Evolutionary conservation across 2,888 invertebrate species (phyloP).

Genomic region (Archaeoteleia sp.): DNA sequence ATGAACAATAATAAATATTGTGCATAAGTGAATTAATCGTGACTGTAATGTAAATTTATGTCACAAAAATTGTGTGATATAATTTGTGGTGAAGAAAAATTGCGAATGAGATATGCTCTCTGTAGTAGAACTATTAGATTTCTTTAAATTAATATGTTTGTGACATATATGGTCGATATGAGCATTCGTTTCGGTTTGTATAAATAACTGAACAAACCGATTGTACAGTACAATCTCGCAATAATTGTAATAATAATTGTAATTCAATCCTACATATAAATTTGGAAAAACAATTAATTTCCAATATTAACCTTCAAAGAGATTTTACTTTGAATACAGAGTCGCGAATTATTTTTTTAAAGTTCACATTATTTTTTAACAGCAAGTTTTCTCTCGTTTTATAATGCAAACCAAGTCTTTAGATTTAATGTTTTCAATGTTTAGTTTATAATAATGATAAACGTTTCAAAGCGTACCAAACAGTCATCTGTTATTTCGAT

Average conservation of each 20-base stretch:
- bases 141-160: not conserved
- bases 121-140: not conserved
- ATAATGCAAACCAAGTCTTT: too few species aligned
- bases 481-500: not conserved
- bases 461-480: not conserved
- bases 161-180: too few species aligned
- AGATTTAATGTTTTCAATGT: not conserved
- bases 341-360: not conserved
- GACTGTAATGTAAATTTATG: conserved; percentile 3
- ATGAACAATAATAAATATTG: not conserved
- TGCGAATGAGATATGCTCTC: not conserved
- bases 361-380: not conserved
- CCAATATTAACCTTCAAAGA: not conserved
- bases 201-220: too few species aligned
- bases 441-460: not conserved
- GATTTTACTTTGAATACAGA: not conserved
- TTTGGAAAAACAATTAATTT: not conserved
- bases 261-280: not conserved
- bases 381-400: too few species aligned
- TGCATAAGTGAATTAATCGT: conserved; percentile 4
- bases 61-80: conserved; percentile 1
- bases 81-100: not conserved
- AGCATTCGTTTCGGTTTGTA: not conserved
- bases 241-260: too few species aligned
- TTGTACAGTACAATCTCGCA: too few species aligned